These are phyloP conservation scores for Doryteuthis pealeii DNA, from an alignment of 1,140 invertebrate genomes.

Conservation along the genomic window DNA sequence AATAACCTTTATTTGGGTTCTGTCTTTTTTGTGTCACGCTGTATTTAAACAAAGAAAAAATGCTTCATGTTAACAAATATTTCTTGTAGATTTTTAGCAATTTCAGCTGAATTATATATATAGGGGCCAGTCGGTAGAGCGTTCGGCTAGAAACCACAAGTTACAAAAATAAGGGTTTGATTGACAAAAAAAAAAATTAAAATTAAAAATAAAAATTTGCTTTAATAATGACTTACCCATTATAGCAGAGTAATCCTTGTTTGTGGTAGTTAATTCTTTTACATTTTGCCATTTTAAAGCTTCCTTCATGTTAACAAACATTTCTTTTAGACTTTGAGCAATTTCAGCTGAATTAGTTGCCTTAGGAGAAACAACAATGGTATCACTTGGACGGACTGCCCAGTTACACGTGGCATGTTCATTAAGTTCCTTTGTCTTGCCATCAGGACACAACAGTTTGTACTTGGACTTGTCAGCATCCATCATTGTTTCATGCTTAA, in stretches of 20 bases:
- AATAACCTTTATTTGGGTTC: too few species aligned
- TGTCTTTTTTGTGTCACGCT: too few species aligned
- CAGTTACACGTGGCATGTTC: conserved; percentile 82
- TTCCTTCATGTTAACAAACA: background rate
- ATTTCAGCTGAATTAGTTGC: background rate
- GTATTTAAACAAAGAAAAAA: too few species aligned
- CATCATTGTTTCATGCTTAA: conserved; percentile 84
- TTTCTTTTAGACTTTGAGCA: background rate
- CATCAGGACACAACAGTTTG: conserved; percentile 87
- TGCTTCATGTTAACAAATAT: too few species aligned
- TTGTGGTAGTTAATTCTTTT: background rate
- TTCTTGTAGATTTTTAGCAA: too few species aligned
- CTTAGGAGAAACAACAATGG: conserved; percentile 74
- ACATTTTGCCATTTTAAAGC: background rate
- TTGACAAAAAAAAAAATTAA: too few species aligned
- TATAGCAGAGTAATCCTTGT: background rate
- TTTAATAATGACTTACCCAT: background rate
- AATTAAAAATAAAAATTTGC: too few species aligned
- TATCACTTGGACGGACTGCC: conserved; percentile 86
- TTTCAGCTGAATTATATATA: too few species aligned
- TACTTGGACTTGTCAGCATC: conserved; percentile 90
- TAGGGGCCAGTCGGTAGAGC: too few species aligned
- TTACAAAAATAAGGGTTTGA: too few species aligned
- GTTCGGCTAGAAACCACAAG: too few species aligned
- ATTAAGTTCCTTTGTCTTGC: conserved; percentile 68